phyloP scores from a whole-genome alignment of 2,797 vertebrate species.

The Philypnodon macrostomus region DNA sequence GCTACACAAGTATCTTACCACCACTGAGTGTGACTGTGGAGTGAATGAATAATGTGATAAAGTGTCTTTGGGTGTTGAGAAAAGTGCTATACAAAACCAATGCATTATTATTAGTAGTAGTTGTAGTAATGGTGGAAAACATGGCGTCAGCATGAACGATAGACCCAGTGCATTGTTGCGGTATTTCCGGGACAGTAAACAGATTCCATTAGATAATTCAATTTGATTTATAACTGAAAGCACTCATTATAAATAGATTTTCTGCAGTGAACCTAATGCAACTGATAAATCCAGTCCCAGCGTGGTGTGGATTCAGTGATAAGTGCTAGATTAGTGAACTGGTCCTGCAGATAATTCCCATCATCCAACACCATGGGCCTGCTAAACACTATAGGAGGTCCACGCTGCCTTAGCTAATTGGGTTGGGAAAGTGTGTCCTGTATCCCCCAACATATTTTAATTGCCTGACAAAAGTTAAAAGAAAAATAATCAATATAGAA shows the following conservation, averaged over 20 bases:
- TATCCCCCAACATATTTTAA: constrained; percentile 22
- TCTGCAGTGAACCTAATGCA: constrained; percentile 12
- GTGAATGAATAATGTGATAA: too few species aligned
- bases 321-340: constrained; percentile 26
- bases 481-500: constrained; percentile 18
- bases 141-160: too few species aligned
- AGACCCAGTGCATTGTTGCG: too few species aligned
- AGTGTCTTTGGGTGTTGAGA: too few species aligned
- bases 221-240: constrained; percentile 12
- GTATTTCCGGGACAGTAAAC: not conserved
- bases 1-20: too few species aligned
- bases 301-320: constrained; percentile 20
- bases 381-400: constrained; percentile 7
- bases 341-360: constrained; percentile 24
- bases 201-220: constrained; percentile 9
- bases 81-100: too few species aligned
- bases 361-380: constrained; percentile 8
- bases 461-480: constrained; percentile 25
- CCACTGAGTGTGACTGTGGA: too few species aligned
- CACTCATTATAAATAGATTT: not conserved
- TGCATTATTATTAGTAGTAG: too few species aligned
- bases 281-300: constrained; percentile 3
- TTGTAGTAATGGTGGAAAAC: too few species aligned
- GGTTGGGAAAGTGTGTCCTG: constrained; percentile 8
- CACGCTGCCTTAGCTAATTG: constrained; percentile 28